Evolutionary conservation across 2,888 invertebrate species (phyloP).

Genomic region (Perizoma affinitatum): DNA sequence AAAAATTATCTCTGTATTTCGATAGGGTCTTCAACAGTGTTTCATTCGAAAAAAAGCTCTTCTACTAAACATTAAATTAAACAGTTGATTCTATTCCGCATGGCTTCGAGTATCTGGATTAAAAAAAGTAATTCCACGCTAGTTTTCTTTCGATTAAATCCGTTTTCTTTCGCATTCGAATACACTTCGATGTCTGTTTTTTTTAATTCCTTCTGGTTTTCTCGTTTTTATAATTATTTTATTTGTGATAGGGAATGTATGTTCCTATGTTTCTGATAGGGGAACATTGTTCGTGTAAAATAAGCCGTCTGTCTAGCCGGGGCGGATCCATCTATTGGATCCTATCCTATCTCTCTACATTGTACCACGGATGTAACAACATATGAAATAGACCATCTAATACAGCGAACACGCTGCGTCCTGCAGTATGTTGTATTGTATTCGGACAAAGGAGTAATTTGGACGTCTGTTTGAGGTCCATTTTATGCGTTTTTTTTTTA

Average conservation of each 20-base stretch:
- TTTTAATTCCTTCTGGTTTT: not conserved
- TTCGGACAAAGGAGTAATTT: slow-evolving; percentile 40
- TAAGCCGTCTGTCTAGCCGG: slow-evolving; percentile 20
- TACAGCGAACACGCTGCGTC: slow-evolving; percentile 30
- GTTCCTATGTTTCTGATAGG: slow-evolving; percentile 6
- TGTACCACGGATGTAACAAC: not conserved
- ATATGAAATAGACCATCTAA: slow-evolving; percentile 24
- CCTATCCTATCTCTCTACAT: slow-evolving; percentile 19
- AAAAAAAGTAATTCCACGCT: too few species aligned
- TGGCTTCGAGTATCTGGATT: too few species aligned
- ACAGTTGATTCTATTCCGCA: too few species aligned
- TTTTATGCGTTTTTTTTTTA: slow-evolving; percentile 10
- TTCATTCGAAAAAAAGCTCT: too few species aligned
- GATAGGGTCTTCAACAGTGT: too few species aligned
- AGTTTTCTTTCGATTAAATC: too few species aligned
- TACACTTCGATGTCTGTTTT: slow-evolving; percentile 1
- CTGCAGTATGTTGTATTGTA: slow-evolving; percentile 36
- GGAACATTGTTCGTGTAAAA: slow-evolving; percentile 16
- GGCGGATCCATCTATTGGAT: slow-evolving; percentile 17
- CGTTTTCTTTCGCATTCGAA: too few species aligned
- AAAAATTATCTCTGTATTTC: too few species aligned
- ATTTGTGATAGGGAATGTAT: too few species aligned
- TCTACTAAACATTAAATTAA: too few species aligned
- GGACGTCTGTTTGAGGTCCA: slow-evolving; percentile 29
- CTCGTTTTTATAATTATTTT: not conserved